phyloP scores from a whole-genome alignment of 2,113 vertebrate species.

The Oenanthe melanoleuca region DNA sequence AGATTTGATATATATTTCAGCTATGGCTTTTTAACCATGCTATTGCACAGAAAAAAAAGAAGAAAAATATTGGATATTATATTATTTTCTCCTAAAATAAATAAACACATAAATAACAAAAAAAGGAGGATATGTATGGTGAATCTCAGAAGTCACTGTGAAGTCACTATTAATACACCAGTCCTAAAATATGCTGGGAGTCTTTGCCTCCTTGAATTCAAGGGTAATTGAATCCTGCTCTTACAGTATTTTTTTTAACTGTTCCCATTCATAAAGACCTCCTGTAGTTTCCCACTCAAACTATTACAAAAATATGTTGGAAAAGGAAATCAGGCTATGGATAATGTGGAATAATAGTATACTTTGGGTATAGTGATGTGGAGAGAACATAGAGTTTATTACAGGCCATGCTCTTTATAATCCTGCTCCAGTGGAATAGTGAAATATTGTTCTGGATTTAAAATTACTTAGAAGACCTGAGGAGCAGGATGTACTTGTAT shows the following conservation, averaged over 20 bases:
- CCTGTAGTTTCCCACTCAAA: neutral
- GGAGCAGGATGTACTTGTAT: neutral
- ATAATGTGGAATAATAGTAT: neutral
- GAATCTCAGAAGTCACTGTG: neutral
- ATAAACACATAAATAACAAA: neutral
- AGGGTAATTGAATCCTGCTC: neutral
- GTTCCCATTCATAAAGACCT: neutral
- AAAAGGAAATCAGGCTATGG: neutral
- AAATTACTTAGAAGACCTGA: neutral
- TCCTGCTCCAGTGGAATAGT: fast-evolving
- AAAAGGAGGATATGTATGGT: neutral
- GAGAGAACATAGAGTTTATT: neutral
- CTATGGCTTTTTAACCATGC: neutral
- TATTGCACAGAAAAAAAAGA: neutral
- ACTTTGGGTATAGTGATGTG: neutral
- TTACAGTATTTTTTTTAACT: neutral
- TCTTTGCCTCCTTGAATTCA: neutral
- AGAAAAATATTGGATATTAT: neutral
- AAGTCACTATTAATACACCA: neutral
- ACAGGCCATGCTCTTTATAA: neutral
- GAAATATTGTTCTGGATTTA: neutral
- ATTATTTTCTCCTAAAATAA: neutral
- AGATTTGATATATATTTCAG: neutral
- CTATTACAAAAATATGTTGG: neutral
- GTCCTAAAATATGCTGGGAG: neutral